Evolutionary conservation across 2,888 invertebrate species (phyloP).

Genomic region (Tyria jacobaeae): DNA sequence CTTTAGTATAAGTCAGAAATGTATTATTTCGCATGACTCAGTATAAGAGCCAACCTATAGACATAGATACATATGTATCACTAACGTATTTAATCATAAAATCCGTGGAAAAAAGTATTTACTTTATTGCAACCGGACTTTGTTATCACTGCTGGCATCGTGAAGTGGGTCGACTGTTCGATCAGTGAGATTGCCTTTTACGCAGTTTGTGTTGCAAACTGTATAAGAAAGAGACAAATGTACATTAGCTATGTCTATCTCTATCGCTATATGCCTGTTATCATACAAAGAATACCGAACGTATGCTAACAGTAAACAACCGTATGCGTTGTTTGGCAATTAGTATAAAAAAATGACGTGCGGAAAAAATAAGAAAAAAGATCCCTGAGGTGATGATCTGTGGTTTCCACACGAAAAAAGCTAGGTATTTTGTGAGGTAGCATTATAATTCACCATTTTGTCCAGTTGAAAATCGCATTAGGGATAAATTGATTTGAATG

Average conservation of each 20-base stretch:
- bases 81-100: background rate
- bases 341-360: conserved; percentile 2
- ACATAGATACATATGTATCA: no score
- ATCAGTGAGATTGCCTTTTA: conserved; percentile 36
- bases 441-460: background rate
- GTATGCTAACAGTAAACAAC: background rate
- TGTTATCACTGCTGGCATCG: conserved; percentile 38
- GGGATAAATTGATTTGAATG: no score
- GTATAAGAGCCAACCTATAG: background rate
- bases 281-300: conserved; percentile 9
- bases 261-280: conserved; percentile 13
- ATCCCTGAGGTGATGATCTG: no score
- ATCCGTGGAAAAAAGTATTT: conserved; percentile 28
- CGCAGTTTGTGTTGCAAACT: conserved; percentile 33
- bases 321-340: background rate
- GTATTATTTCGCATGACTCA: background rate
- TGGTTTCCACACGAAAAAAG: no score
- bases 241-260: conserved; percentile 18
- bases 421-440: no score
- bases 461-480: no score
- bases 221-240: conserved; percentile 21
- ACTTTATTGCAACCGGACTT: conserved; percentile 46
- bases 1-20: background rate
- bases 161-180: conserved; percentile 56
- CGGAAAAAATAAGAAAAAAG: no score